These are phyloP conservation scores for Tragelaphus scriptus DNA, from an alignment of 2,113 vertebrate genomes.

Conservation along the genomic window DNA sequence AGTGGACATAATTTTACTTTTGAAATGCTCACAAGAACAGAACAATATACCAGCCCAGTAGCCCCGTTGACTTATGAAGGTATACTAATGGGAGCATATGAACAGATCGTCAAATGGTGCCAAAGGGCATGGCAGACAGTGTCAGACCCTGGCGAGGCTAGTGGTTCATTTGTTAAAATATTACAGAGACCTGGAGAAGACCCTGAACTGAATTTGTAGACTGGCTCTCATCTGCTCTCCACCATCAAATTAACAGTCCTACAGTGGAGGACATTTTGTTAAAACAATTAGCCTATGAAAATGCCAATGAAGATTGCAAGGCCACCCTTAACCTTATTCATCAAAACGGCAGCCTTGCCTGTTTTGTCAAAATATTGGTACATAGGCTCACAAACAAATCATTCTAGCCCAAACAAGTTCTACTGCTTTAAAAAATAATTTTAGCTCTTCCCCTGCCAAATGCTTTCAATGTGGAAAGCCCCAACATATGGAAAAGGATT, in stretches of 20 bases:
- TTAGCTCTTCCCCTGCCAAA: neutral
- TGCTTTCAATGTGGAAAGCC: neutral
- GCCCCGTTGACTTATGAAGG: neutral
- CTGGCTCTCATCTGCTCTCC: neutral
- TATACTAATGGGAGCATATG: neutral
- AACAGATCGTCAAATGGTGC: neutral
- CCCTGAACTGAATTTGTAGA: neutral
- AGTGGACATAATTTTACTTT: neutral
- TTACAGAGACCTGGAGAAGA: neutral
- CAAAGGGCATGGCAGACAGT: neutral
- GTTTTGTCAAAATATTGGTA: neutral
- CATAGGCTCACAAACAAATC: neutral
- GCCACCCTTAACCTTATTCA: rapidly evolving
- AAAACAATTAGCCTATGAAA: neutral
- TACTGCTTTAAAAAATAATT: neutral
- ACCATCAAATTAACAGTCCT: neutral
- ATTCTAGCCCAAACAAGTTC: neutral
- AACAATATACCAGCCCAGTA: neutral
- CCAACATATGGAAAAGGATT: neutral
- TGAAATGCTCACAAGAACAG: neutral
- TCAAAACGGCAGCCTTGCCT: neutral
- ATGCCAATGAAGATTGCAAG: neutral
- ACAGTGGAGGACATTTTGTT: neutral
- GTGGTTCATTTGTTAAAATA: neutral
- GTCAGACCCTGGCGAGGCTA: neutral